phyloP scores from a whole-genome alignment of 2,797 vertebrate genomes.

The Channa striata region DNA sequence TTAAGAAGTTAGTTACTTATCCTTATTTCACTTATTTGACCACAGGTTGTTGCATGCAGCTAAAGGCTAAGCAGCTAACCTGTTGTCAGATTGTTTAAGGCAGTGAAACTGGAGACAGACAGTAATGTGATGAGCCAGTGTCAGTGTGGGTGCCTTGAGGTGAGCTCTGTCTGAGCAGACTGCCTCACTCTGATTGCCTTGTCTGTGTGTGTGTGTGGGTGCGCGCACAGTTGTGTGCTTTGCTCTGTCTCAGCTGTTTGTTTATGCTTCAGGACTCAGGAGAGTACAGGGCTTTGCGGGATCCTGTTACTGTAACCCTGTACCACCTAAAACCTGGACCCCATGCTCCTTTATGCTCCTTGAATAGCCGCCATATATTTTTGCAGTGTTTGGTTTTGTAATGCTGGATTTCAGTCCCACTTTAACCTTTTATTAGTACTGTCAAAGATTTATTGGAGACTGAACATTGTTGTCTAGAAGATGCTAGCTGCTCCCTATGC shows the following conservation, averaged over 20 bases:
- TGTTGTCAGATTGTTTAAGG: conserved; percentile 76
- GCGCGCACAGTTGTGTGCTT: conserved; percentile 53
- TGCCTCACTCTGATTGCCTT: conserved; percentile 67
- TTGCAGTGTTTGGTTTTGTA: conserved; percentile 67
- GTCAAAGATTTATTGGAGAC: conserved; percentile 84
- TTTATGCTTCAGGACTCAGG: conserved; percentile 78
- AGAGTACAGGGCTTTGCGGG: conserved; percentile 73
- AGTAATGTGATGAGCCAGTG: conserved; percentile 80
- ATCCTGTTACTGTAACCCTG: conserved; percentile 79
- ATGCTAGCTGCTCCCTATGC: conserved; percentile 84
- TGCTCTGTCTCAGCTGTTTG: conserved; percentile 78
- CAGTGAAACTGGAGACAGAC: conserved; percentile 73
- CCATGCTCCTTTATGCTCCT: conserved; percentile 66
- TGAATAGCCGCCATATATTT: conserved; percentile 43
- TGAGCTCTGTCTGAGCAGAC: conserved; percentile 69
- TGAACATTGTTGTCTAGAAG: conserved; percentile 84
- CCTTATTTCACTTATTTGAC: conserved; percentile 51
- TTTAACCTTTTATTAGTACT: conserved; percentile 88
- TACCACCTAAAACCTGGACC: conserved; percentile 75
- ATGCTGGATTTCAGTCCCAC: conserved; percentile 75
- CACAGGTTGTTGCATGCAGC: conserved; percentile 46
- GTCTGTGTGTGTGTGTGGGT: conserved; percentile 32
- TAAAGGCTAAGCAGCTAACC: conserved; percentile 60
- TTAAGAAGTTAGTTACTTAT: conserved; percentile 38
- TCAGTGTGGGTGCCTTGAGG: conserved; percentile 74